Percentiles rank a stretch among this genome's conserved stretches.
These are phyloP conservation scores for Drosophila maculinotata DNA, from an alignment of 2,888 invertebrate genomes.

Conservation along the genomic window DNA sequence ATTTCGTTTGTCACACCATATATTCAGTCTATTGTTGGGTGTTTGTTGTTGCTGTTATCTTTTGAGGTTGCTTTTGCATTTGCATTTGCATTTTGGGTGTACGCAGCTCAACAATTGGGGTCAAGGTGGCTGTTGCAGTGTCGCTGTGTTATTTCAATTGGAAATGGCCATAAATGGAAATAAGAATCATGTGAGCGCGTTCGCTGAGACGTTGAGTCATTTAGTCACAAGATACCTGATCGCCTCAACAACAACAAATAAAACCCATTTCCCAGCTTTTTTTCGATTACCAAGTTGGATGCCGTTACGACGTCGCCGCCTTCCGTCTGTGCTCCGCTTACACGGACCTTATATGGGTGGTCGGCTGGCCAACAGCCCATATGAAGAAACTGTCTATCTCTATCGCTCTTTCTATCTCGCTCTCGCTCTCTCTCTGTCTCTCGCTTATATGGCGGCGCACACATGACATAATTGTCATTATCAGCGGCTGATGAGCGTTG, in stretches of 20 bases:
- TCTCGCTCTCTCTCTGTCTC: not conserved
- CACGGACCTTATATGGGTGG: conserved; percentile 50
- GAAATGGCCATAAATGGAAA: conserved; percentile 38
- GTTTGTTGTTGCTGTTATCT: conserved; percentile 1
- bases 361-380: conserved; percentile 33
- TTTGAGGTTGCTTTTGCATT: not conserved
- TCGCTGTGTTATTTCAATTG: conserved; percentile 22
- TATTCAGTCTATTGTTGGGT: no score
- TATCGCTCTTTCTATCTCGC: not conserved
- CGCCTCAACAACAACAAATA: conserved; percentile 5
- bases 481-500: conserved; percentile 67
- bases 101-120: conserved; percentile 21
- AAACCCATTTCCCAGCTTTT: conserved; percentile 10
- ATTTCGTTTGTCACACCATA: conserved; percentile 1
- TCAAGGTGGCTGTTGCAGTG: conserved; percentile 35
- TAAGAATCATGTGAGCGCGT: conserved; percentile 36
- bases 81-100: conserved; percentile 30
- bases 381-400: conserved; percentile 16
- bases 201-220: conserved; percentile 38
- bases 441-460: not conserved
- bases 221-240: conserved; percentile 28
- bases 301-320: conserved; percentile 53
- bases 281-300: conserved; percentile 34
- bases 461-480: conserved; percentile 73
- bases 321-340: conserved; percentile 14